These are phyloP conservation scores for Hydraecia micacea DNA, from an alignment of 2,888 invertebrate genomes.

Conservation along the genomic window DNA sequence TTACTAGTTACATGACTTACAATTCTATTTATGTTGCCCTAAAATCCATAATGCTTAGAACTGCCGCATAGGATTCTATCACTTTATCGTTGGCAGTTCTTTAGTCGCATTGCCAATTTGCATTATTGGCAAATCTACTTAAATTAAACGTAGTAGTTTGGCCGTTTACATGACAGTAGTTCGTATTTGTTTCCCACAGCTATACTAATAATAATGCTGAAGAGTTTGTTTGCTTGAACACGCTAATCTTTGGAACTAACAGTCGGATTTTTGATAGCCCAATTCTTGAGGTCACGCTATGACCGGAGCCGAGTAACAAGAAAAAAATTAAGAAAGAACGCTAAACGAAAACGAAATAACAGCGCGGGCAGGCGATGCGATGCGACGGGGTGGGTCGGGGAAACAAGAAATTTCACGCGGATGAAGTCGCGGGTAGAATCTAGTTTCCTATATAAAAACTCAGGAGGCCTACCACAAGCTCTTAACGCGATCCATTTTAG, in stretches of 20 bases:
- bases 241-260: neutral
- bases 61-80: conserved; percentile 8
- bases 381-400: neutral
- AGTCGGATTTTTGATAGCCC: neutral
- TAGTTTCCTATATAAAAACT: neutral
- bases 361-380: too few relatives aligned
- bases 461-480: too few relatives aligned
- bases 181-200: neutral
- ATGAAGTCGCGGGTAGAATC: neutral
- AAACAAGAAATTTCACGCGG: neutral
- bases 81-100: neutral
- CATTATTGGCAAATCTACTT: conserved; percentile 2
- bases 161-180: neutral
- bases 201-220: neutral
- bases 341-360: neutral
- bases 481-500: too few relatives aligned
- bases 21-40: conserved; percentile 16
- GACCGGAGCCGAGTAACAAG: neutral
- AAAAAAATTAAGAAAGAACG: neutral
- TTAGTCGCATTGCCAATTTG: neutral
- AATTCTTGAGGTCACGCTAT: neutral
- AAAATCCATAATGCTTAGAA: conserved; percentile 7
- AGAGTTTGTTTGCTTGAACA: neutral
- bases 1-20: conserved; percentile 13
- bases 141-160: neutral